Evolutionary conservation across 2,113 vertebrate species (phyloP).

Genomic region (Sus scrofa): DNA sequence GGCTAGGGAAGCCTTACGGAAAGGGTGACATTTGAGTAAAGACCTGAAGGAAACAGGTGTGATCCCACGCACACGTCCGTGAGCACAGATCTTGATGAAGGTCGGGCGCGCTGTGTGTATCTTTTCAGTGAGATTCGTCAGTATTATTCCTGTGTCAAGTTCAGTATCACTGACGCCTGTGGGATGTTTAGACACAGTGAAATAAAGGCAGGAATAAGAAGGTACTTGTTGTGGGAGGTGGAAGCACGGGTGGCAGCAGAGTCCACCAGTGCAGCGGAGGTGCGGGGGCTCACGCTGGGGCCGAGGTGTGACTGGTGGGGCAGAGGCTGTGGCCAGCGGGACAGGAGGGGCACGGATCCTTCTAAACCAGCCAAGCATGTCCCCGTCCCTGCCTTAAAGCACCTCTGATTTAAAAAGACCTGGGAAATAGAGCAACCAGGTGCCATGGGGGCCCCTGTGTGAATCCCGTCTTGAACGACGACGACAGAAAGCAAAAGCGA

Average conservation of each 20-base stretch:
- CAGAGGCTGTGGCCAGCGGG: rapidly evolving
- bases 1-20: not conserved
- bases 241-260: not conserved
- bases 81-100: rapidly evolving
- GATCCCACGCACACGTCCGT: not conserved
- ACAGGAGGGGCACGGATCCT: rapidly evolving
- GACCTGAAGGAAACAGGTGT: not conserved
- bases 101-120: rapidly evolving
- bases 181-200: rapidly evolving
- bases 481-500: not conserved
- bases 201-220: not conserved
- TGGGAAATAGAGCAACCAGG: not conserved
- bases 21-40: not conserved
- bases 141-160: too few species aligned
- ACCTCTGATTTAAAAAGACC: not conserved
- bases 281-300: not conserved
- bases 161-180: not conserved
- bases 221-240: rapidly evolving
- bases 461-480: not conserved
- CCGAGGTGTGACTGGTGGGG: not conserved
- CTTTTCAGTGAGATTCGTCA: not conserved
- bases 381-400: not conserved
- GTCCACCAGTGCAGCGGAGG: rapidly evolving
- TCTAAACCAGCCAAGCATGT: not conserved
- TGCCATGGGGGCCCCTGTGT: rapidly evolving